Conservation (phyloP, 2,797 vertebrate genomes). For the Aldrovandia affinis region DNA sequence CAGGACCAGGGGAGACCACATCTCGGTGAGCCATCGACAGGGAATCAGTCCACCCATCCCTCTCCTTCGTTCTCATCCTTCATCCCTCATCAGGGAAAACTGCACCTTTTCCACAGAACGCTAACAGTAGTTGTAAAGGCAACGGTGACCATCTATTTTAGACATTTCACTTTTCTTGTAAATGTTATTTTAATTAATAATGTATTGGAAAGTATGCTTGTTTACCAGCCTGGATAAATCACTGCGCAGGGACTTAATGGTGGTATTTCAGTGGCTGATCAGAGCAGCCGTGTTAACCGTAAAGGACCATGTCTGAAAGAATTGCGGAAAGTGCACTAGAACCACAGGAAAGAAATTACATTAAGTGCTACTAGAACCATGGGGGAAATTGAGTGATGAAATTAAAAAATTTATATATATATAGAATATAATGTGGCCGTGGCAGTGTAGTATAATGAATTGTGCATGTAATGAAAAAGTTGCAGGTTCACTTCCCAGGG, state of each 20-base stretch:
- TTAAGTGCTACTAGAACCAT: background rate
- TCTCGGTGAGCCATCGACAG: background rate
- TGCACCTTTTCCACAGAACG: background rate
- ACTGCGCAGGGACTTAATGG: background rate
- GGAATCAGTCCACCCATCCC: background rate
- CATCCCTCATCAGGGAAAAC: background rate
- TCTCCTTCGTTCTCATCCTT: background rate
- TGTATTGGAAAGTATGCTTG: conserved; percentile 9
- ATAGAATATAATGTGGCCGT: too few relatives aligned
- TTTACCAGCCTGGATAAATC: background rate
- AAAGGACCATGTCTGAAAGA: background rate
- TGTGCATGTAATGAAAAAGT: too few relatives aligned
- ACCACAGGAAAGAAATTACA: conserved; percentile 1
- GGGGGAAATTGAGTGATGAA: background rate
- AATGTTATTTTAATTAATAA: background rate
- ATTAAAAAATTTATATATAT: background rate
- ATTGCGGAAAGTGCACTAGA: background rate
- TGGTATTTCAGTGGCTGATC: background rate
- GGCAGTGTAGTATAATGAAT: too few relatives aligned
- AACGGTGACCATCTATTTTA: background rate
- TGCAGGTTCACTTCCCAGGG: too few relatives aligned
- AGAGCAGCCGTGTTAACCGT: background rate
- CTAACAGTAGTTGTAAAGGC: background rate
- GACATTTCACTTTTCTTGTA: background rate
- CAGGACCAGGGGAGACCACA: background rate